A percentile compares a stretch with the other conserved stretches of the same genome.
These are phyloP conservation scores for Idaea straminata DNA, from an alignment of 2,888 invertebrate species.

Conservation along the genomic window DNA sequence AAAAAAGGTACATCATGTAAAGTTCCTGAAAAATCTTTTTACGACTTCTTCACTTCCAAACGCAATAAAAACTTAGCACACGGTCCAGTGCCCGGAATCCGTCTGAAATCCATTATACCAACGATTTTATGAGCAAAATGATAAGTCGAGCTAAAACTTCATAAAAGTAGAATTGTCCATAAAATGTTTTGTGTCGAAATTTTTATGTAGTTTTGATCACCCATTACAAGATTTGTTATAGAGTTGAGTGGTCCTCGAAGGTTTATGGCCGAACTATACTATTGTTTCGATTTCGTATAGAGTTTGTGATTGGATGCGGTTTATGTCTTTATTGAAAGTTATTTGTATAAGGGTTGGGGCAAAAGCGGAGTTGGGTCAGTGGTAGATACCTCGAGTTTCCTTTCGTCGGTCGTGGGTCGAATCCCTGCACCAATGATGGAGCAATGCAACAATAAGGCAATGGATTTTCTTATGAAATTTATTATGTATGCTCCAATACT, in stretches of 20 bases:
- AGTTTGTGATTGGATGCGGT: background rate
- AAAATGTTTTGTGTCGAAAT: conserved; percentile 51
- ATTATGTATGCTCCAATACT: too few relatives aligned
- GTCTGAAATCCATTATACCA: conserved; percentile 49
- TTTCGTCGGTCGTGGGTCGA: too few relatives aligned
- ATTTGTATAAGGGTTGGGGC: background rate
- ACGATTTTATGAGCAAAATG: conserved; percentile 60
- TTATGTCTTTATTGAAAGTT: background rate
- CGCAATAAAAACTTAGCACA: conserved; percentile 1
- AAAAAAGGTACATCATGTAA: background rate
- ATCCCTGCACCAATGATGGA: too few relatives aligned
- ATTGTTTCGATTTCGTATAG: background rate
- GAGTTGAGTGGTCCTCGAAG: conserved; percentile 24
- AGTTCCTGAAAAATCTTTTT: conserved; percentile 7
- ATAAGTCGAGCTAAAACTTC: conserved; percentile 61
- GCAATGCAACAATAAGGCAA: too few relatives aligned
- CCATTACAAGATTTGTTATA: conserved; percentile 40
- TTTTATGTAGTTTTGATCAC: conserved; percentile 50
- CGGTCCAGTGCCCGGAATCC: conserved; percentile 19
- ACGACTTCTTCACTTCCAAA: conserved; percentile 13
- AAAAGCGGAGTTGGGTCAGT: background rate
- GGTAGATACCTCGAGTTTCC: too few relatives aligned
- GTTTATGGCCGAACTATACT: conserved; percentile 12
- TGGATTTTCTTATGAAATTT: too few relatives aligned
- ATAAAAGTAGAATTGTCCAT: conserved; percentile 55